phyloP scores from a whole-genome alignment of 2,888 invertebrate species.

The Epistrophella euchroma region DNA sequence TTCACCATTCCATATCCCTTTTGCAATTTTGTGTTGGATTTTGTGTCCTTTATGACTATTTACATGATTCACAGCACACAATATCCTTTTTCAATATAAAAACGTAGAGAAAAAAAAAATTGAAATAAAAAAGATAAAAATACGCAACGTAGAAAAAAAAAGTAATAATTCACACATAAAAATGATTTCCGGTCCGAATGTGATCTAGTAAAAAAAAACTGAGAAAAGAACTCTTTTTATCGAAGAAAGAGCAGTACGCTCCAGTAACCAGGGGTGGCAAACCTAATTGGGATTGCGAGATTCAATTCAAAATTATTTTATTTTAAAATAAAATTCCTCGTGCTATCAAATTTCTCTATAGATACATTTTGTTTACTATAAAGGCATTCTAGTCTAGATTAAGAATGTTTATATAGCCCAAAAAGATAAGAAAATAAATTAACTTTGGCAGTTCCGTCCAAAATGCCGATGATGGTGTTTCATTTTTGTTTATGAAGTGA shows the following conservation, averaged over 20 bases:
- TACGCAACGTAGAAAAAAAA: conserved; percentile 51
- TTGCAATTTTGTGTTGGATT: not conserved
- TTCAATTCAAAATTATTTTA: too few species aligned
- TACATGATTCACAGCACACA: conserved; percentile 71
- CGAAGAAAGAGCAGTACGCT: not conserved
- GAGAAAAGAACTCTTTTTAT: not conserved
- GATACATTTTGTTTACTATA: too few species aligned
- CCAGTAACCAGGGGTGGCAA: not conserved
- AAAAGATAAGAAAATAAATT: too few species aligned
- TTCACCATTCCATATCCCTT: not conserved
- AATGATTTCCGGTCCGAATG: conserved; percentile 71
- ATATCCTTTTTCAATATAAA: conserved; percentile 70
- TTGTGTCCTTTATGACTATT: conserved; percentile 59
- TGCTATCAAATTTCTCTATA: too few species aligned
- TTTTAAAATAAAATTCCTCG: too few species aligned
- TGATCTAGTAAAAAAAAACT: not conserved
- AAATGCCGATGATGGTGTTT: too few species aligned
- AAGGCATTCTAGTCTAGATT: too few species aligned
- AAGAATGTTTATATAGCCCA: too few species aligned
- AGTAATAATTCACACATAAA: conserved; percentile 72
- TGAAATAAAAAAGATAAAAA: conserved; percentile 3
- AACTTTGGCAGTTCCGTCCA: too few species aligned
- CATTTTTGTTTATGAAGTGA: too few species aligned
- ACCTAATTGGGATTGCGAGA: not conserved
- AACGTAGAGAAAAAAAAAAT: not conserved